Evolutionary conservation across 2,113 vertebrate species (phyloP).

Genomic region (Rhagologus leucostigma): DNA sequence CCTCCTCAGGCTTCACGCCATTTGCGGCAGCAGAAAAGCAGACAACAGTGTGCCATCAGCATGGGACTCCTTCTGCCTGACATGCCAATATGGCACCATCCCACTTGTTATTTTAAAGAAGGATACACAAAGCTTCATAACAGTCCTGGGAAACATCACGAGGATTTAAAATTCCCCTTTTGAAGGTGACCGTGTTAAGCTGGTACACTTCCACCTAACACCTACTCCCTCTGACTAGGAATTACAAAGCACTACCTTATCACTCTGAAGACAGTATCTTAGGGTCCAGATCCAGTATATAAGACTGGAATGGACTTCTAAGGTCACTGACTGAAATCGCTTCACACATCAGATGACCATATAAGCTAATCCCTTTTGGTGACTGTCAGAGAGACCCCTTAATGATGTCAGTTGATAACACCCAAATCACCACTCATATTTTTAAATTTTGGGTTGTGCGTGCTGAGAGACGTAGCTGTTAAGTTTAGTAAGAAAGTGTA

Average conservation of each 20-base stretch:
- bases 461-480: background rate
- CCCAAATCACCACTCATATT: background rate
- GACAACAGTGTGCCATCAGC: background rate
- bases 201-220: background rate
- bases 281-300: background rate
- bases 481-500: background rate
- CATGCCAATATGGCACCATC: accelerated
- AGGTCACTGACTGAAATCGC: background rate
- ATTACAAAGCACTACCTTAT: background rate
- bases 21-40: background rate
- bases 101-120: background rate
- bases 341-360: background rate
- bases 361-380: background rate
- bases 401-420: background rate
- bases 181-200: background rate
- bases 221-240: background rate
- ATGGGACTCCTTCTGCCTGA: background rate
- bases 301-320: background rate
- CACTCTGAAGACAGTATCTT: background rate
- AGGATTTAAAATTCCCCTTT: background rate
- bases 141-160: background rate
- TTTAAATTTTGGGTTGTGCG: background rate
- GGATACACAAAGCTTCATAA: background rate
- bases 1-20: background rate
- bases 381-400: background rate